phyloP scores from a whole-genome alignment of 2,113 vertebrate genomes.

The Apodemus sylvaticus region DNA sequence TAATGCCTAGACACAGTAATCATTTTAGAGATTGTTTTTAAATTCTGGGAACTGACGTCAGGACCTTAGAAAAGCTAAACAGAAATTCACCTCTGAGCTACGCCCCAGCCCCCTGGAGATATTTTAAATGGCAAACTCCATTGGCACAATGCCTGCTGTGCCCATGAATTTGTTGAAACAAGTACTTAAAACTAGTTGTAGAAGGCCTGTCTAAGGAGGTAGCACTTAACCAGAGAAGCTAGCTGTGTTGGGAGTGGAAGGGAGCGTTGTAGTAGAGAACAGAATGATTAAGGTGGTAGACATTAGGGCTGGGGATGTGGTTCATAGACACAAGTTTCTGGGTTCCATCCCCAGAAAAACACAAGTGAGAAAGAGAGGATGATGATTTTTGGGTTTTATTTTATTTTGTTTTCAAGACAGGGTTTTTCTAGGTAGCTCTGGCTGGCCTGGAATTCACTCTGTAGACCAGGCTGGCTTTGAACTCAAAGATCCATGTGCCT shows the following conservation, averaged over 20 bases:
- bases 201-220: not conserved
- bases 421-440: not conserved
- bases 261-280: not conserved
- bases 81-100: not conserved
- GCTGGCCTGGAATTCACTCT: not conserved
- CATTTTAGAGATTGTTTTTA: not conserved
- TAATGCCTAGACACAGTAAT: not conserved
- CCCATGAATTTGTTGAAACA: not conserved
- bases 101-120: not conserved
- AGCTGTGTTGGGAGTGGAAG: not conserved
- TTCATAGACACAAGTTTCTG: not conserved
- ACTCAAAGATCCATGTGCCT: not conserved
- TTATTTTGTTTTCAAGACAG: not conserved
- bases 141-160: not conserved
- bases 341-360: not conserved
- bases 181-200: not conserved
- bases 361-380: not conserved
- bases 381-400: not conserved
- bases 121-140: constrained; percentile 39
- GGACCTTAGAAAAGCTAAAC: not conserved
- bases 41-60: not conserved
- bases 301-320: not conserved
- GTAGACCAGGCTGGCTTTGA: not conserved
- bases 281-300: not conserved
- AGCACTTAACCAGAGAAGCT: not conserved